phyloP scores from a whole-genome alignment of 2,113 vertebrate genomes.

The Phalacrocorax brasilianus region DNA sequence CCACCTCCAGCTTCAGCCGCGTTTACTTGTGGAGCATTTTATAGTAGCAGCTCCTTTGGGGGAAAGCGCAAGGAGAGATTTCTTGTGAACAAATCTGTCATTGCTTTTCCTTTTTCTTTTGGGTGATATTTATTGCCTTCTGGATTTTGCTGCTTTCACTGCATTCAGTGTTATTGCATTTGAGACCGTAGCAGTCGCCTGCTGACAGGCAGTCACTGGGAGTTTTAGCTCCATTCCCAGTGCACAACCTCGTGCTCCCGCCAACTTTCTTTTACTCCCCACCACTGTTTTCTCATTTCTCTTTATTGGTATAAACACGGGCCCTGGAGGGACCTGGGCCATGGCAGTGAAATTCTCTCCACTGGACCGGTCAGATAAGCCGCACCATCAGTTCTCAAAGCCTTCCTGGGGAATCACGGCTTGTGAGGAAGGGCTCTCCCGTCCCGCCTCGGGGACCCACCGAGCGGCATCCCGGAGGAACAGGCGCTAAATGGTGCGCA shows the following conservation, averaged over 20 bases:
- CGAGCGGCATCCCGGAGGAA: neutral
- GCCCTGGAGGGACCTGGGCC: neutral
- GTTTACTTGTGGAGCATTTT: neutral
- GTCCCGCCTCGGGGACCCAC: neutral
- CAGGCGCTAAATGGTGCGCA: neutral
- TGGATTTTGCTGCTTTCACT: neutral
- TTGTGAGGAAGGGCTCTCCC: neutral
- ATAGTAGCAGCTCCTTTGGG: neutral
- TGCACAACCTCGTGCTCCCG: fast-evolving
- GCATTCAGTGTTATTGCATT: neutral
- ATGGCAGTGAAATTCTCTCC: neutral
- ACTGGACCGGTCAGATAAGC: neutral
- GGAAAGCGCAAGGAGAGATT: neutral
- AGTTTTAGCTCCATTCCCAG: neutral
- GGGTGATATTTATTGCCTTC: neutral
- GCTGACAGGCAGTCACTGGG: neutral
- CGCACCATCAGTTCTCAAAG: neutral
- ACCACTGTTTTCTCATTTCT: neutral
- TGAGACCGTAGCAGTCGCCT: neutral
- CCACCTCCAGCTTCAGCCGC: neutral
- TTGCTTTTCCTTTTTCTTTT: neutral
- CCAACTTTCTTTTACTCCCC: neutral
- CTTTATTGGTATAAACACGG: fast-evolving
- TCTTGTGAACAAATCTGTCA: neutral
- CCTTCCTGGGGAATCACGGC: fast-evolving